Evolutionary conservation across 37 sponge, comb jelly and placozoan genomes (phyloP), one percentile per base, ranked within the genome.

Genomic region (Eunapius fragilis): DNA sequence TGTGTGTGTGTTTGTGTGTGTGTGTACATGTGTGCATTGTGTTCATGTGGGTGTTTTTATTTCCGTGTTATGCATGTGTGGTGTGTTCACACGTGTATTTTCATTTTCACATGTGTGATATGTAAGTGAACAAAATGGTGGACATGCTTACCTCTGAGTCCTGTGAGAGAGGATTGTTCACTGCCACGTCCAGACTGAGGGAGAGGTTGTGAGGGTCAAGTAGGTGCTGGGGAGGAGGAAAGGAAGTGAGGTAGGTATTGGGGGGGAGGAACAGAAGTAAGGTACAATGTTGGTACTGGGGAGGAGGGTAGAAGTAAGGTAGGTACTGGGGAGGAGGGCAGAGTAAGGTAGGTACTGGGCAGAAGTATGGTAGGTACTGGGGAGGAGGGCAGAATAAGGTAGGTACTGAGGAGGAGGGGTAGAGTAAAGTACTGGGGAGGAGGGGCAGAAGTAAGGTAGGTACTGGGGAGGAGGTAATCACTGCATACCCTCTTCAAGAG

Each of bases 81-180:
- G n/a, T n/a, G n/a, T n/a, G n/a, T n/a, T n/a, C n/a, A n/a, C n/a
- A n/a, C n/a, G n/a, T n/a, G n/a, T n/a, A n/a, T n/a, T n/a, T n/a
- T n/a, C n/a, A n/a, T n/a, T n/a, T n/a, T n/a, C n/a, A n/a, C n/a
- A n/a, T n/a, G n/a, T n/a, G n/a, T n/a, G n/a, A n/a, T n/a, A n/a
- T n/a, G n/a, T n/a, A n/a, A n/a, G n/a, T n/a, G n/a, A n/a, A n/a
- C n/a, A n/a, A n/a, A n/a, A n/a, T n/a, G n/a, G n/a, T n/a, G n/a
- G n/a, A n/a, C n/a, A n/a, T n/a, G 69, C 88, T 84, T 32, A 94
- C 91, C 72, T 90, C 83, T 32, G 92, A 89, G 24, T 87, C 95
- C 72, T 89, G 98, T 31, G 98, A 97, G n/a, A 97, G 88, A 48
- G 98, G 98, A 72, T 97, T 97, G 86, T 97, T 89, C 69, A 93